Percentiles rank a stretch among this genome's conserved stretches.
These are phyloP conservation scores for Margarornis squamiger DNA, from an alignment of 2,797 vertebrate genomes.

Conservation along the genomic window DNA sequence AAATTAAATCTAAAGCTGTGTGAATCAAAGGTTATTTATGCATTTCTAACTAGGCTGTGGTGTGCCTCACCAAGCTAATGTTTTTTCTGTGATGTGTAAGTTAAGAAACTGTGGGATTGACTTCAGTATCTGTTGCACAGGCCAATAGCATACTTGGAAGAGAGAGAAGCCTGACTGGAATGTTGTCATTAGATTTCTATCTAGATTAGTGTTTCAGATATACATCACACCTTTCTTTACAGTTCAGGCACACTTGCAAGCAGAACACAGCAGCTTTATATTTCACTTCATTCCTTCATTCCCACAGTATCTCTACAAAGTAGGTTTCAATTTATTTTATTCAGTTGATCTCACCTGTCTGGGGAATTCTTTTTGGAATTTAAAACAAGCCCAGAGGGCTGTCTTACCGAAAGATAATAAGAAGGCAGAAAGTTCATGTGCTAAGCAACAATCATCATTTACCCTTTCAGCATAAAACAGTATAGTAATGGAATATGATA, in stretches of 20 bases:
- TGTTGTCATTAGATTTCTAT: neutral
- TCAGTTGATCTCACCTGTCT: slow-evolving; percentile 50
- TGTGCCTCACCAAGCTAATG: neutral
- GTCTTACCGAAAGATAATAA: slow-evolving; percentile 9
- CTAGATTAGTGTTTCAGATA: neutral
- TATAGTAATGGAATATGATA: neutral
- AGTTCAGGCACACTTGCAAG: neutral
- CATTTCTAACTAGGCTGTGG: neutral
- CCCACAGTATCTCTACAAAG: neutral
- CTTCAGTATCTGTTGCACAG: neutral
- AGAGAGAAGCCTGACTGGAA: neutral
- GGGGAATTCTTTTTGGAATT: slow-evolving; percentile 20
- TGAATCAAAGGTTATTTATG: neutral
- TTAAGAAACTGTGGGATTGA: neutral
- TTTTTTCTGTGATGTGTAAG: neutral
- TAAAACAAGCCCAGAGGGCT: slow-evolving; percentile 12
- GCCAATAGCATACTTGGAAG: neutral
- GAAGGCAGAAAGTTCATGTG: neutral
- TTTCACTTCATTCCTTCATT: slow-evolving; percentile 38
- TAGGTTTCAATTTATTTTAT: slow-evolving; percentile 54
- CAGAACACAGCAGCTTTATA: neutral
- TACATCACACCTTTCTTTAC: neutral
- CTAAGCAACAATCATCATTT: neutral
- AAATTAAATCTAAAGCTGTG: neutral
- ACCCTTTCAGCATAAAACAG: neutral